Base-by-base conservation (phyloP, 2,797 vertebrate species). In the Enteromius anoplus region DNA sequence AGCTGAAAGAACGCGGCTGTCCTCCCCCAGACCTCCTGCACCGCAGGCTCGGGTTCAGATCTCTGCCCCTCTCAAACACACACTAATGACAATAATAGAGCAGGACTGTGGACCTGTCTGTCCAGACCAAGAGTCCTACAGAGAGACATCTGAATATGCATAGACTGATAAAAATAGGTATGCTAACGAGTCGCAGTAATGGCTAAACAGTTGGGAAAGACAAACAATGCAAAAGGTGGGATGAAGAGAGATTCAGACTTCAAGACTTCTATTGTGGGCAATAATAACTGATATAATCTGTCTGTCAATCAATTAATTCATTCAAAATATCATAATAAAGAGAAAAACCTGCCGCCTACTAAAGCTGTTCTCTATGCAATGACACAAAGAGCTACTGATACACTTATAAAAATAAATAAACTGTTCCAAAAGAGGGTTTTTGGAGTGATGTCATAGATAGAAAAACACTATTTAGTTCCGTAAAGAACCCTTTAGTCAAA, bases 51-150 rank as follows among this genome's bases (percentile, higher is more conserved):
- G 14, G 64, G 12, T 7, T 78, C 84, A 85, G 34, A 75, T 49
- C 81, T 87, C 0, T 2, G 80, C 80, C 83, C 60, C 73, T 58
- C 80, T 64, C 75, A 53, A 40, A 87, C 89, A 76, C 88, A 90
- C 92, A 90, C 91, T 93, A 88, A 92, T 92, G 91, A 93, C 93
- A 93, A 93, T 93, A 94, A 95, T 92, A 93, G 93, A 92, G 90
- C 91, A 89, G 89, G 93, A 93, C 92, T 86, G 92, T 85, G 85
- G 92, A 92, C 93, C 93, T 93, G 93, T 94, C 94, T 93, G 94
- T 92, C 90, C 87, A 92, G 92, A 92, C 88, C 87, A 89, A 92
- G 91, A 91, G 91, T 93, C 91, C 92, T 90, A 92, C 91, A 86
- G 91, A 80, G 40, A 49, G 76, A 80, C 51, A 66, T 68, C 2